Percentiles rank a stretch among this genome's conserved stretches.
These are phyloP conservation scores for Hypena proboscidalis DNA, from an alignment of 2,888 invertebrate genomes.

Conservation along the genomic window DNA sequence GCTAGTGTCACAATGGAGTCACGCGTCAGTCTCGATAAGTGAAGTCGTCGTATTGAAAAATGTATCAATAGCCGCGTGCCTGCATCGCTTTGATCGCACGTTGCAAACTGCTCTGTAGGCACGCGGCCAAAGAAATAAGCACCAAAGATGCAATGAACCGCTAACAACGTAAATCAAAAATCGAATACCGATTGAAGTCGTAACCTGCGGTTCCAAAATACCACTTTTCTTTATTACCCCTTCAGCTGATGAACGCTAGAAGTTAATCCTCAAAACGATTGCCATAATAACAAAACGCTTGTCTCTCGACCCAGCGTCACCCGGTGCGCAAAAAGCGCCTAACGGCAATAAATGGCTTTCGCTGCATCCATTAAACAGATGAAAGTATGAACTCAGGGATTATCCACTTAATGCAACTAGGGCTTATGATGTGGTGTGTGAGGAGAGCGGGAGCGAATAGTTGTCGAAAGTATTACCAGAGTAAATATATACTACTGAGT, in stretches of 20 bases:
- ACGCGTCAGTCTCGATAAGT: too few species aligned
- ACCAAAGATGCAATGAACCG: too few species aligned
- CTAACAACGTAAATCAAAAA: too few species aligned
- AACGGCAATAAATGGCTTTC: slow-evolving; percentile 69
- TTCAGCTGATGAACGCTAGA: slow-evolving; percentile 10
- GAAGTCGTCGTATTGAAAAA: too few species aligned
- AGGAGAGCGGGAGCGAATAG: slow-evolving; percentile 29
- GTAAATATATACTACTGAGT: background rate
- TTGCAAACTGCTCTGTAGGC: too few species aligned
- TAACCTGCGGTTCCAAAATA: too few species aligned
- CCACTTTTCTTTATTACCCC: slow-evolving; percentile 7
- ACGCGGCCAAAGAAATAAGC: too few species aligned
- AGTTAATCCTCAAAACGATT: slow-evolving; percentile 33
- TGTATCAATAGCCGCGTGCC: too few species aligned
- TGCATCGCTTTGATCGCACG: too few species aligned
- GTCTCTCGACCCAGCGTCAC: slow-evolving; percentile 34
- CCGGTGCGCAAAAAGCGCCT: slow-evolving; percentile 60
- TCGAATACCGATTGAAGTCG: too few species aligned
- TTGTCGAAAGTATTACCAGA: background rate
- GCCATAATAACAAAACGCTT: slow-evolving; percentile 22
- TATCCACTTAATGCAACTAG: slow-evolving; percentile 75
- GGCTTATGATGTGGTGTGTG: slow-evolving; percentile 42
- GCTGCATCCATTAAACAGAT: slow-evolving; percentile 79
- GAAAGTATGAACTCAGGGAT: slow-evolving; percentile 77
- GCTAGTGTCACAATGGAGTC: too few species aligned